These are phyloP conservation scores for Hirtodrosophila duncani DNA, from an alignment of 2,888 invertebrate species.

Conservation along the genomic window DNA sequence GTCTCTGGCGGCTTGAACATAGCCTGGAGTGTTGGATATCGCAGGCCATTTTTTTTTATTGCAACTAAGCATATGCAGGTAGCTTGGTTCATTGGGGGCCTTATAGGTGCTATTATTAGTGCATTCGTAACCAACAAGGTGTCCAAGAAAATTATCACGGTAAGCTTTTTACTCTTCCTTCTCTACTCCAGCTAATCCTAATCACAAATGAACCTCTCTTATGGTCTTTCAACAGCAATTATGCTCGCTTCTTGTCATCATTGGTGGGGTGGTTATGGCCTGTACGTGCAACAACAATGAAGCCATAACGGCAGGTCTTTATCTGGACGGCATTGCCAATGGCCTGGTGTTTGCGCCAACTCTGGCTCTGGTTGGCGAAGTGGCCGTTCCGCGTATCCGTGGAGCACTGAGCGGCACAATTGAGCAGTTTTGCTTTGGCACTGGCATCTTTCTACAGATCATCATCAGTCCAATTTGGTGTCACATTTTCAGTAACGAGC, in stretches of 20 bases:
- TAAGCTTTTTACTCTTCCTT: constrained; percentile 17
- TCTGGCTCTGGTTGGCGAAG: constrained; percentile 60
- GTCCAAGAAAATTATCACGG: constrained; percentile 59
- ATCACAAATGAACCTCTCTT: too few relatives aligned
- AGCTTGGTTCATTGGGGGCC: constrained; percentile 74
- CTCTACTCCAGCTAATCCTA: too few relatives aligned
- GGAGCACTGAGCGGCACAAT: constrained; percentile 44
- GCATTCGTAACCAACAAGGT: constrained; percentile 48
- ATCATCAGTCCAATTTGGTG: constrained; percentile 11
- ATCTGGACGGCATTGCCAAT: constrained; percentile 65
- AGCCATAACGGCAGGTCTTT: constrained; percentile 44
- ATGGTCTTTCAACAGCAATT: constrained; percentile 36
- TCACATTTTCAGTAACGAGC: not conserved
- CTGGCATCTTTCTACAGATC: constrained; percentile 62
- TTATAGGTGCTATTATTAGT: constrained; percentile 63
- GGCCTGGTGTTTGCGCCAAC: constrained; percentile 63
- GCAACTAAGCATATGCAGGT: constrained; percentile 29
- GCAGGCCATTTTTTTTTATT: rapidly evolving
- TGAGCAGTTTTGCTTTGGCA: constrained; percentile 49
- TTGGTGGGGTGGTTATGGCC: constrained; percentile 54
- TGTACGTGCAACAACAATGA: constrained; percentile 23
- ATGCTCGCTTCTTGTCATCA: constrained; percentile 40
- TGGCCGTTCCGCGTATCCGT: constrained; percentile 43
- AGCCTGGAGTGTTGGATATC: constrained; percentile 57
- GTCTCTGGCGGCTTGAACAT: constrained; percentile 71